These are phyloP conservation scores for Cepaea hortensis DNA, from an alignment of 2,888 invertebrate species.

Conservation along the genomic window DNA sequence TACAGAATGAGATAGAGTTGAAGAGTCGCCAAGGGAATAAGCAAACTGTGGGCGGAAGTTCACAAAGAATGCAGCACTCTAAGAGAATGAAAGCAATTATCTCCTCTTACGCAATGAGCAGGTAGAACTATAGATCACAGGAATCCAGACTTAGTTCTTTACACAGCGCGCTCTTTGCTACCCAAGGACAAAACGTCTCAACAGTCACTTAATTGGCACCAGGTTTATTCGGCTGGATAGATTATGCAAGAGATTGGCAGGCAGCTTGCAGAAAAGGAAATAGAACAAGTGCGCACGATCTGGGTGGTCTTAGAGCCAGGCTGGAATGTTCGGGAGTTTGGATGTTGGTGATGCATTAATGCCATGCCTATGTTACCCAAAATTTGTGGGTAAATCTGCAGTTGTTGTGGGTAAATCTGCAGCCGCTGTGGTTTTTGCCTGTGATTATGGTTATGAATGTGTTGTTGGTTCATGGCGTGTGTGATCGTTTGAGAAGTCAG, in stretches of 20 bases:
- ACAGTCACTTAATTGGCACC: slow-evolving; percentile 15
- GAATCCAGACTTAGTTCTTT: neutral
- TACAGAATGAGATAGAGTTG: no score
- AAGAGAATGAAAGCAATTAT: neutral
- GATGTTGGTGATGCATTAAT: neutral
- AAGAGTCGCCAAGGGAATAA: no score
- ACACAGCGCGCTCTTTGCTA: neutral
- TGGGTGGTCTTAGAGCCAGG: slow-evolving; percentile 1
- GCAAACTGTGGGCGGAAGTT: neutral
- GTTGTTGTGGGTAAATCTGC: no score
- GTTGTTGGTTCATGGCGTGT: no score
- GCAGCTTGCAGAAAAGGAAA: neutral
- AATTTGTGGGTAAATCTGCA: no score
- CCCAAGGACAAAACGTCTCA: neutral
- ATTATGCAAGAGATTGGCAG: slow-evolving; percentile 17
- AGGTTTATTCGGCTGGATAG: neutral
- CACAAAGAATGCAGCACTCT: neutral
- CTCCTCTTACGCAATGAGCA: neutral
- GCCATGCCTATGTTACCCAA: no score
- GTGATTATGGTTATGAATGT: no score
- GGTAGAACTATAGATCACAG: neutral
- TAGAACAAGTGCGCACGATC: neutral
- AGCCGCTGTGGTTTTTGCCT: no score
- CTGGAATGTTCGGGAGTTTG: neutral
- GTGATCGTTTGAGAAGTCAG: no score